A percentile compares a stretch with the other conserved stretches of the same genome.
Conservation (phyloP, 2,888 invertebrate species). For the Odontothrips loti region DNA sequence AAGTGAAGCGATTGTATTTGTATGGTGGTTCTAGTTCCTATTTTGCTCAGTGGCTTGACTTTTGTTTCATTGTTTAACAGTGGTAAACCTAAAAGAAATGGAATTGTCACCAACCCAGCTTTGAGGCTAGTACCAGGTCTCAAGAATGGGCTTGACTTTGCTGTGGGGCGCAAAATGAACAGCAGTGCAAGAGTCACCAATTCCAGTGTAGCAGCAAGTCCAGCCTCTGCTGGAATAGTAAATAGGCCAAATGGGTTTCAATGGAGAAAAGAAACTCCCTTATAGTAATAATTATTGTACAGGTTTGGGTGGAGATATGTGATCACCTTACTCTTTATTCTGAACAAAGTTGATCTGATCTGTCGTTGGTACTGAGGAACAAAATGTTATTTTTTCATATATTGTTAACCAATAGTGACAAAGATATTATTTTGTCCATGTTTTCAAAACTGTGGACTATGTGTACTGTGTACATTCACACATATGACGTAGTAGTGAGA, state of each 20-base stretch:
- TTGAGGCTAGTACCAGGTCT: slow-evolving; percentile 75
- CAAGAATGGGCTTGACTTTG: slow-evolving; percentile 65
- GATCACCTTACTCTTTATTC: neutral
- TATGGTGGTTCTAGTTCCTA: slow-evolving; percentile 26
- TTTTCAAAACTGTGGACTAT: neutral
- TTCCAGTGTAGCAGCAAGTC: slow-evolving; percentile 12
- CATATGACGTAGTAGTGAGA: neutral
- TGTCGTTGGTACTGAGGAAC: slow-evolving; percentile 4
- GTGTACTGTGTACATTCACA: neutral
- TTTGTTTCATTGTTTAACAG: slow-evolving; percentile 39
- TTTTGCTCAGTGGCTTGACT: neutral
- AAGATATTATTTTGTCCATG: neutral
- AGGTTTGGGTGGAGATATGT: neutral
- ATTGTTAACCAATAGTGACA: neutral
- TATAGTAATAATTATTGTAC: slow-evolving; percentile 44
- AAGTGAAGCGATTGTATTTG: slow-evolving; percentile 34
- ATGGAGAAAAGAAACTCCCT: slow-evolving; percentile 80
- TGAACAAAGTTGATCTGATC: neutral
- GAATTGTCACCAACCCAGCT: slow-evolving; percentile 81
- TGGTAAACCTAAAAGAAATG: slow-evolving; percentile 70
- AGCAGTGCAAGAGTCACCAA: slow-evolving; percentile 45
- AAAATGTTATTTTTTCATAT: slow-evolving; percentile 14
- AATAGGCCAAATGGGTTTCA: slow-evolving; percentile 60
- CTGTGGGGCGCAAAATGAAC: slow-evolving; percentile 49
- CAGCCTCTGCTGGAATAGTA: neutral